Conservation (phyloP, 37 sponge, comb jelly and placozoan species). For the Eunapius fragilis region DNA sequence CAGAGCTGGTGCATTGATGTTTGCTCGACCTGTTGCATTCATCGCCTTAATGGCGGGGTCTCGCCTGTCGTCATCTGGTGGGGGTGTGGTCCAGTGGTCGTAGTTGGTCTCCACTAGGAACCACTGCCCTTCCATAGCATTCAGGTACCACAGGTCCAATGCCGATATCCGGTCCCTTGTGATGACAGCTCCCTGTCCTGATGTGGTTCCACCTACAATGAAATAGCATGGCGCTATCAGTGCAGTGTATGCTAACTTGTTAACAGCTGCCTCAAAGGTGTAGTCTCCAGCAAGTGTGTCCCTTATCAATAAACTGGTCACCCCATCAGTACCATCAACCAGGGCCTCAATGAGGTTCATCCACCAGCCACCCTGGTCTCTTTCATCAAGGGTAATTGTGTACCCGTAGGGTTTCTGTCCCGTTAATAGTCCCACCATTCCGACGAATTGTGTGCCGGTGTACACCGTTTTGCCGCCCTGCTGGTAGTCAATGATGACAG, state of each 20-base stretch:
- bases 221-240: conserved; percentile 88
- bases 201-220: conserved; percentile 78
- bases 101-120: conserved; percentile 95
- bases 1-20: conserved; percentile 20
- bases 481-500: conserved; percentile 81
- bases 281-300: conserved; percentile 43
- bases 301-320: conserved; percentile 51
- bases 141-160: conserved; percentile 62
- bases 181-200: conserved; percentile 87
- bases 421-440: conserved; percentile 86
- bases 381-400: conserved; percentile 84
- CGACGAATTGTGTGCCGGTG: conserved; percentile 80
- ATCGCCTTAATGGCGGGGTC: conserved; percentile 83
- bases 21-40: conserved; percentile 61
- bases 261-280: conserved; percentile 56
- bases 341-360: conserved; percentile 69
- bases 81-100: conserved; percentile 89
- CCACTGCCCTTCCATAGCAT: conserved; percentile 63
- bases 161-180: conserved; percentile 71
- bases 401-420: conserved; percentile 71
- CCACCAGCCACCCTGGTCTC: conserved; percentile 73
- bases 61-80: conserved; percentile 79
- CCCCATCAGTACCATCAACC: conserved; percentile 15
- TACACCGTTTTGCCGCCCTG: conserved; percentile 61
- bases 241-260: conserved; percentile 50